A percentile compares a stretch with the other conserved stretches of the same genome.
Conservation (phyloP, 1,140 invertebrate genomes). For the Chrysoperla carnea region DNA sequence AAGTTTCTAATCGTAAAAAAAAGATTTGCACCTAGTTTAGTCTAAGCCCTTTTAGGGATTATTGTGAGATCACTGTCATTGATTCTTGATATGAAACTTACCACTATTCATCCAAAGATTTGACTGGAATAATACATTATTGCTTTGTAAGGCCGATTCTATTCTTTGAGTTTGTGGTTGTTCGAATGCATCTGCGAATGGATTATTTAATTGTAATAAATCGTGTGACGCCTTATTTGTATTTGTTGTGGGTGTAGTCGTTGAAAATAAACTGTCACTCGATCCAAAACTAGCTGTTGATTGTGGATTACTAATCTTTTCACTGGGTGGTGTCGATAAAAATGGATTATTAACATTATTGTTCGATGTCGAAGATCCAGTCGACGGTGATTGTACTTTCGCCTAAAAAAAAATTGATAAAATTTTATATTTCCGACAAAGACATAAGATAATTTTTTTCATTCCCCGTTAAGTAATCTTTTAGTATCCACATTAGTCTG, state of each 20-base stretch:
- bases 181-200: slow-evolving; percentile 76
- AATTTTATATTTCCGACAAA: too few species aligned
- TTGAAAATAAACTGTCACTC: slow-evolving; percentile 61
- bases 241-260: slow-evolving; percentile 26
- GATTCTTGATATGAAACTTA: too few species aligned
- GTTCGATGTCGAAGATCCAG: slow-evolving; percentile 38
- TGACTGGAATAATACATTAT: too few species aligned
- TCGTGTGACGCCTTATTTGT: slow-evolving; percentile 69
- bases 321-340: slow-evolving; percentile 28
- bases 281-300: slow-evolving; percentile 29
- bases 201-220: slow-evolving; percentile 74
- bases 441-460: too few species aligned
- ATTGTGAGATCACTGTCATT: too few species aligned
- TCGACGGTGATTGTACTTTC: slow-evolving; percentile 57
- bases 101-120: too few species aligned
- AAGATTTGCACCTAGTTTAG: too few species aligned
- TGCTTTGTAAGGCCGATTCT: slow-evolving; percentile 11
- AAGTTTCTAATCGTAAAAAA: too few species aligned
- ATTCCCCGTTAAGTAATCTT: too few species aligned
- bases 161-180: slow-evolving; percentile 22
- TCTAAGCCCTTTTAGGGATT: too few species aligned
- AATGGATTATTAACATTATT: slow-evolving; percentile 58
- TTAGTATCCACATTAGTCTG: too few species aligned
- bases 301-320: slow-evolving; percentile 17
- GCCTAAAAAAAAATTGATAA: too few species aligned